A percentile compares a stretch with the other conserved stretches of the same genome.
These are phyloP conservation scores for Hoplostethus atlanticus DNA, from an alignment of 2,797 vertebrate genomes.

Conservation along the genomic window DNA sequence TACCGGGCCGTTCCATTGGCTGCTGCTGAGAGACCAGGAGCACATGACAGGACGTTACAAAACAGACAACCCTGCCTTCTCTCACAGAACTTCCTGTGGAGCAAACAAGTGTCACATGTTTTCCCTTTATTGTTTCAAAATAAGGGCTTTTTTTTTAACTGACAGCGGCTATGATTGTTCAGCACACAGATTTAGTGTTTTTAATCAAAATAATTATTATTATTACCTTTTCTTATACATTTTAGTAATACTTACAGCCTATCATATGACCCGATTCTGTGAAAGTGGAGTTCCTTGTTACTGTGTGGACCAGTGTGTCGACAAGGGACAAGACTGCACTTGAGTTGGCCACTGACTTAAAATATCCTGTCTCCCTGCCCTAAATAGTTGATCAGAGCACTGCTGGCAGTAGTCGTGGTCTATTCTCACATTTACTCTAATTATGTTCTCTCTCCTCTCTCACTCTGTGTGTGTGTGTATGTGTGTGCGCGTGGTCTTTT, in stretches of 20 bases:
- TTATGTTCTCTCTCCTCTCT: background rate
- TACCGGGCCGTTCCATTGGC: background rate
- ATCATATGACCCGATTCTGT: background rate
- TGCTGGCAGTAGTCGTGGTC: conserved; percentile 36
- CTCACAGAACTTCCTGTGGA: background rate
- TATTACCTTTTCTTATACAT: background rate
- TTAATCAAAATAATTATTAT: conserved; percentile 2
- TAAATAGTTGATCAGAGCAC: conserved; percentile 28
- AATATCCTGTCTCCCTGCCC: conserved; percentile 29
- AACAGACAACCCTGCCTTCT: accelerated
- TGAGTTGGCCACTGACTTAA: conserved; percentile 31
- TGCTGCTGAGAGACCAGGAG: background rate
- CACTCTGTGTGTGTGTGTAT: conserved; percentile 17
- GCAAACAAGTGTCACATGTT: background rate
- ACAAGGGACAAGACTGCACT: conserved; percentile 11
- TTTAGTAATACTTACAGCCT: background rate
- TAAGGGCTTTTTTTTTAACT: background rate
- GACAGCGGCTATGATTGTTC: conserved; percentile 14
- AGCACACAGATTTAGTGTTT: background rate
- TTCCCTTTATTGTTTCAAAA: background rate
- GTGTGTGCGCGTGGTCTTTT: background rate
- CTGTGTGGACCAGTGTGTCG: background rate
- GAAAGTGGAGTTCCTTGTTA: background rate
- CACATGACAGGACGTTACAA: background rate
- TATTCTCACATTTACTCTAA: conserved; percentile 21